Percentiles rank a stretch among this genome's conserved stretches.
phyloP scores from a whole-genome alignment of 2,888 invertebrate genomes.

The Apantesis nais region DNA sequence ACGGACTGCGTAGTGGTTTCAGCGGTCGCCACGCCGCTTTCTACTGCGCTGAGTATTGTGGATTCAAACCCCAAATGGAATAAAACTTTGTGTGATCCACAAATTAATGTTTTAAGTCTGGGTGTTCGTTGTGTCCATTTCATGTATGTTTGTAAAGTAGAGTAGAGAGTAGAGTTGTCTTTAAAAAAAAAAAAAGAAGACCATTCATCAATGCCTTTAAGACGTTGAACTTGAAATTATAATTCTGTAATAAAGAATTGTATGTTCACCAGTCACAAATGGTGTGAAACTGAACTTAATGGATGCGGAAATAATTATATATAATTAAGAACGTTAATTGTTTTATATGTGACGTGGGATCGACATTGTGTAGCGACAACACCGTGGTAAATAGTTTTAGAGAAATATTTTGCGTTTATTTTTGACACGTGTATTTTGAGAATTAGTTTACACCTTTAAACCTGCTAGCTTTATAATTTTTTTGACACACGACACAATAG shows the following conservation, averaged over 20 bases:
- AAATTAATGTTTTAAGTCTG: too few relatives aligned
- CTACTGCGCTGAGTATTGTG: too few relatives aligned
- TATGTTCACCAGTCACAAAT: neutral
- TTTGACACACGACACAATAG: too few relatives aligned
- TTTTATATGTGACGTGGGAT: conserved; percentile 16
- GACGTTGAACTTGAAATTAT: conserved; percentile 8
- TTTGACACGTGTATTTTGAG: neutral
- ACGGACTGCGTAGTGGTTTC: too few relatives aligned
- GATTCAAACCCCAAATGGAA: too few relatives aligned
- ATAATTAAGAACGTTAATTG: conserved; percentile 17
- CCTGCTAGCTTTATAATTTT: too few relatives aligned
- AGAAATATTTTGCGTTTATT: neutral
- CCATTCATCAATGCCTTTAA: neutral
- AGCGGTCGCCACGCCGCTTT: too few relatives aligned
- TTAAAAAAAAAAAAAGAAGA: too few relatives aligned
- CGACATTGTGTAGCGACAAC: neutral
- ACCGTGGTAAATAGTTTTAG: neutral
- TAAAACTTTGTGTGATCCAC: too few relatives aligned
- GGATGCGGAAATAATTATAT: conserved; percentile 14
- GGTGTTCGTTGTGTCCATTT: too few relatives aligned
- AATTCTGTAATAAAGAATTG: neutral
- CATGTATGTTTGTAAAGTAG: too few relatives aligned
- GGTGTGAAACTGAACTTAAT: conserved; percentile 11
- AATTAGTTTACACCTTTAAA: neutral
- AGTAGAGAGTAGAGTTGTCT: too few relatives aligned